Evolutionary conservation across 2,888 invertebrate species (phyloP), one percentile per base, ranked within the genome.

Genomic region (Ferrisia virgata): DNA sequence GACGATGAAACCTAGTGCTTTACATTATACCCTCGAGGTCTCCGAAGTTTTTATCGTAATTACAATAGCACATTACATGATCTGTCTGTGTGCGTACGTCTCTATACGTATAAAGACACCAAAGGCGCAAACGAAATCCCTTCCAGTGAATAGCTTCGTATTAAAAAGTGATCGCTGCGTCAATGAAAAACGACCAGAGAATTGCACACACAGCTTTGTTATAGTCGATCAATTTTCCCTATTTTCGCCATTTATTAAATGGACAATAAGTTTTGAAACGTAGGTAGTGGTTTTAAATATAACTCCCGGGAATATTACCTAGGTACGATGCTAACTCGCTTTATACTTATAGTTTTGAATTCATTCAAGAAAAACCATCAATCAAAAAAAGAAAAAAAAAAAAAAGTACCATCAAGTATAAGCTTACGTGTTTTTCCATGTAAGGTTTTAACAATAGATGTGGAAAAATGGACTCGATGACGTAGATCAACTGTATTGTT

Each of bases 161-260:
- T 58, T 58, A 58, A 58, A 25, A 25, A 9, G n/a, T 64, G 31
- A 28, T 11, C 64, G 13, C 15, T 15, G 13, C 1, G 22, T 28
- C 64, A 15, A 1, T 64, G 64, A 64, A 64, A 28, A 64, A 64
- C 15, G 64, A 28, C 28, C 11, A 11, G 15, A 28, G 64, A 31
- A 64, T 64, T 64, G 53, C n/a, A n/a, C n/a, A n/a, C n/a, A n/a
- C 64, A 64, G 28, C 64, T 13, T 0, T 22, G 6, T 22, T 22
- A 47, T 25, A 28, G 64, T 28, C 31, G 64, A 64, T 64, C 64
- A 64, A 28, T 64, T 64, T 64, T 31, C n/a, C 2, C 64, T 28
- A 64, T 64, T 64, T 64, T 64, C 64, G 28, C 28, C 64, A 64
- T 64, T 64, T 64, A 28, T 64, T 64, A 64, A 64, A 64, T 64